Base-by-base conservation (phyloP, 2,113 vertebrate genomes). In the Climacteris rufus region DNA sequence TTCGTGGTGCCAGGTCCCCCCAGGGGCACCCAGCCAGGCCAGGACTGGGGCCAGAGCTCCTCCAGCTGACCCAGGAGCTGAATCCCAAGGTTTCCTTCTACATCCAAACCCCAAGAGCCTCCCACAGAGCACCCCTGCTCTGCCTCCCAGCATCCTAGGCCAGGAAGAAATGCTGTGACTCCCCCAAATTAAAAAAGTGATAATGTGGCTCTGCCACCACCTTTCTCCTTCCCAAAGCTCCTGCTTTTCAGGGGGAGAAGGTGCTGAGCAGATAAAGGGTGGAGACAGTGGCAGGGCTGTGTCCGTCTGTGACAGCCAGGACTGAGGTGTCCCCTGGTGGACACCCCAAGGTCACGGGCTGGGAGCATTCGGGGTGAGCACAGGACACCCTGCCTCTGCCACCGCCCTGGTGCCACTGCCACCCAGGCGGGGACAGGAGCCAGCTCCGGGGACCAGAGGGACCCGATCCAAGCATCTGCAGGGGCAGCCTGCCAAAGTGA, bases 391-490 rank as follows among this genome's bases (percentile, higher is more conserved):
- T 12, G 35, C 56, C 57, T n/a, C 61, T 72, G 78, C 30, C 87
- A 25, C 56, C 72, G 49, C 69, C 74, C 21, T 4, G 8, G 69
- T 25, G 89, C 44, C 86, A 60, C 83, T n/a, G 68, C 54, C 91
- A 83, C 45, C 69, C 87, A 42, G 89, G 49, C 94, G 17, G 91
- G 91, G 89, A 87, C 89, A 54, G n/a, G 37, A 87, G 91, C 93
- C 85, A 80, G 89, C 72, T 40, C 87, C 8, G 5, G 69, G 80
- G 42, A 90, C 83, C 89, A 4, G 15, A 92, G 93, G 94, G 80
- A 90, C 28, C 44, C 1, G 18, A 64, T 89, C 93, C 95, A 92
- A 95, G 83, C 89, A 89, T 87, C 85, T 60, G 74, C 70, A 24
- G 89, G 81, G 81, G 89, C 89, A 72, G 7, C 14, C n/a, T 85